Evolutionary conservation across 2,113 vertebrate species (phyloP), one percentile per base, ranked within the genome.

Genomic region (Maccullochella peelii): DNA sequence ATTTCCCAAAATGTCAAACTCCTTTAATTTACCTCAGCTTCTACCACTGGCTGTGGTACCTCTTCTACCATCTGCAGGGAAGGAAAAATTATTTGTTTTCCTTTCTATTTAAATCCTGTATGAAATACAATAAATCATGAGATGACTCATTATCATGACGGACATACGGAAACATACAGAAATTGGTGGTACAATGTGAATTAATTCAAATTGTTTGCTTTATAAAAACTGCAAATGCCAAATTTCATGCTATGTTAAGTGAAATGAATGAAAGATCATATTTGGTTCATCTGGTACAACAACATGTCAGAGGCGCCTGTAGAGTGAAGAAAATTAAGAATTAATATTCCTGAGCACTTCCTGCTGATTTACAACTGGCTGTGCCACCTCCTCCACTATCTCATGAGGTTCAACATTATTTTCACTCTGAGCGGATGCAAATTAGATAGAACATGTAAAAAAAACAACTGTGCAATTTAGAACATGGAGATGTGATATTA

Each of bases 21-120:
- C 61, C 52, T 68, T n/a, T 55, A 36, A 63, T 89, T 92, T 88
- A 90, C 89, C 91, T 94, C 87, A 15, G 7, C 49, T 62, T 90
- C 85, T 57, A 83, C 85, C 42, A 38, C 81, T 42, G 88, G 36
- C 50, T 82, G 78, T 62, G 73, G 62, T 66, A 4, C 54, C 16
- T 66, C 84, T 33, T 85, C 79, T 47, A 71, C 50, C 54, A 63
- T 54, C 89, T 92, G 80, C 33, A 65, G 76, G 69, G 68, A 66
- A 74, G 49, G 49, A 70, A 70, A 20, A 63, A 23, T 44, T 59
- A 77, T 69, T 84, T 66, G 49, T 73, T 72, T 42, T 36, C 44
- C 12, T 3, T 27, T 61, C 14, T 9, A 11, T 65, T 66, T 5
- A 78, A 50, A 63, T 49, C 16, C 16, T 52, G 58, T 25, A 40